Base-by-base conservation (phyloP, 2,113 vertebrate species). In the Orthonyx spaldingii region DNA sequence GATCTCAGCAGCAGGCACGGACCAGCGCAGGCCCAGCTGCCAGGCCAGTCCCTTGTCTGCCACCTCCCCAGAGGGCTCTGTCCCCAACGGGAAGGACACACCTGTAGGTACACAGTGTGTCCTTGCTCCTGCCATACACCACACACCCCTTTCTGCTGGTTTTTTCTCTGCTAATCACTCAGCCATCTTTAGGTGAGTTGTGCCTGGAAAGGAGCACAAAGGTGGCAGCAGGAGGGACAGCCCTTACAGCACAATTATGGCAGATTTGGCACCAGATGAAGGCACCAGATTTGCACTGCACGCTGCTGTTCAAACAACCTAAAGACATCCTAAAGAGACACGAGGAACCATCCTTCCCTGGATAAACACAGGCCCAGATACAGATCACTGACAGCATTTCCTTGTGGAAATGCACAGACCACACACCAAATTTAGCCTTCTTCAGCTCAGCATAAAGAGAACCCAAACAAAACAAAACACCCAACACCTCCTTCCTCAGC, bases 51-150 rank as follows among this genome's bases (percentile, higher is more conserved):
- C 65, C 35, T 37, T 9, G 16, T 37, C 59, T 46, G 35, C 16
- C 81, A 21, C 69, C 37, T 89, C 46, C 77, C 64, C 64, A 32
- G 7, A 71, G 33, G 42, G 33, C 35, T 75, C 53, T 9, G 16
- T 41, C 22, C 30, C 23, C 42, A 64, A 8, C 42, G 61, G 27
- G 24, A 50, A 41, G 55, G 23, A 50, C 37, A 26, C 39, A 41
- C n/a, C 33, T 35, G 21, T 3, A 17, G 28, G 19, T 5, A 8
- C 32, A 8, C 46, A 52, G 16, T 0, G 0, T 1, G 3, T 14
- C 44, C 44, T 60, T 26, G 26, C 10, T 83, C 32, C 57, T 18
- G 32, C 11, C 30, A 4, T 35, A 42, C 39, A 22, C 17, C 44
- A 5, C 7, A 33, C 10, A 1, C 5, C 13, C 21, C 14, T 56